Conservation (phyloP, 2,113 vertebrate genomes). For the Muntiacus muntjak region DNA sequence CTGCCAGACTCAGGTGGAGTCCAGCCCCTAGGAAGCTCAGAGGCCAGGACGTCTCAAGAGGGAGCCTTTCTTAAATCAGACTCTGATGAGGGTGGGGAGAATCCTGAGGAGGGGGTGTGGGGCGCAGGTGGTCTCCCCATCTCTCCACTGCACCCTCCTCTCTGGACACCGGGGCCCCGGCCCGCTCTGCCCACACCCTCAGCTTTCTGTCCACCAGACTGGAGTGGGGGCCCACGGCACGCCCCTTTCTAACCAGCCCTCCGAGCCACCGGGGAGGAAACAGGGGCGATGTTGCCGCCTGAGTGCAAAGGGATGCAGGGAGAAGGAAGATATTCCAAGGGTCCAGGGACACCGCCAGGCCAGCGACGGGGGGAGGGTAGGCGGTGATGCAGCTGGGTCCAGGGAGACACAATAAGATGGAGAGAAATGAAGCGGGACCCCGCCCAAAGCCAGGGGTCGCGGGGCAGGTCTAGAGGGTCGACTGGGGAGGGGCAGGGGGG, state of each 20-base stretch:
- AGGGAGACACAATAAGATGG: neutral
- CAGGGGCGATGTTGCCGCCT: rapidly evolving
- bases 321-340: neutral
- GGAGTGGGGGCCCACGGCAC: neutral
- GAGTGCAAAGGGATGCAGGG: neutral
- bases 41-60: neutral
- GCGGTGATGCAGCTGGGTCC: neutral
- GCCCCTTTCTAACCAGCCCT: neutral
- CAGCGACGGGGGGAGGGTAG: neutral
- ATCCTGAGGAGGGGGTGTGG: neutral
- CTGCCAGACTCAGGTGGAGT: neutral
- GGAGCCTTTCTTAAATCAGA: neutral
- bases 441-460: neutral
- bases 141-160: neutral
- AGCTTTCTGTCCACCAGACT: neutral
- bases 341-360: too few species aligned
- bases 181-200: neutral
- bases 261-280: neutral
- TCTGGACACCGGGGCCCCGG: neutral
- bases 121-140: neutral
- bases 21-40: neutral
- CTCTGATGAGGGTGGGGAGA: neutral
- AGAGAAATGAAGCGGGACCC: neutral
- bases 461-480: neutral
- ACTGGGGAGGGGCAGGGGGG: rapidly evolving